phyloP scores from a whole-genome alignment of 2,797 vertebrate species.

The Nannoperca australis region DNA sequence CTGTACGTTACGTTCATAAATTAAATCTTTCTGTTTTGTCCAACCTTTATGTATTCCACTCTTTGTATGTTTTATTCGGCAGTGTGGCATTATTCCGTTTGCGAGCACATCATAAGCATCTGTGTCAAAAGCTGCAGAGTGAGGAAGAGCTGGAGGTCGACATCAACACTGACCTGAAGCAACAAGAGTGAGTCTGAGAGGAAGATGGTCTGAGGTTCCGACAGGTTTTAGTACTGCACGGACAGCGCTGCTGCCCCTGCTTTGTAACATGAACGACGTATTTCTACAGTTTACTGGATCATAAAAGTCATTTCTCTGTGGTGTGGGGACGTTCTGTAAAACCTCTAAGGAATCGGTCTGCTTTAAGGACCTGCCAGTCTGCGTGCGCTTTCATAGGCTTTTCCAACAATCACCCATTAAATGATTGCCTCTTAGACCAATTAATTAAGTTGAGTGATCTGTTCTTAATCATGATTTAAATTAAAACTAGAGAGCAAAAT shows the following conservation, averaged over 20 bases:
- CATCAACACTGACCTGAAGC: slow-evolving; percentile 72
- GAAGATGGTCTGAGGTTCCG: slow-evolving; percentile 38
- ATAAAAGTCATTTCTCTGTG: neutral
- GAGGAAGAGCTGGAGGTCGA: slow-evolving; percentile 83
- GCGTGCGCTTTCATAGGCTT: neutral
- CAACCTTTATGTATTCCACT: neutral
- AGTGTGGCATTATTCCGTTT: slow-evolving; percentile 86
- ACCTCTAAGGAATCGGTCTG: neutral
- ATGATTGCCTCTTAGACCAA: neutral
- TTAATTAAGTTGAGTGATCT: neutral
- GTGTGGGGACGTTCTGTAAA: slow-evolving; percentile 3
- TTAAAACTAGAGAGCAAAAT: neutral
- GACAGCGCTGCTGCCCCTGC: neutral
- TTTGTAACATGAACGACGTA: neutral
- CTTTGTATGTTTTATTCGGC: slow-evolving; percentile 29
- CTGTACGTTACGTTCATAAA: neutral
- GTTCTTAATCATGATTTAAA: neutral
- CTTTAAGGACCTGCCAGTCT: neutral
- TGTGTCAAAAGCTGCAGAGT: slow-evolving; percentile 82
- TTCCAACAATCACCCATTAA: neutral
- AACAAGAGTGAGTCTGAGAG: slow-evolving; percentile 80
- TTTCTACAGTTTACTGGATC: neutral
- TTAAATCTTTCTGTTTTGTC: neutral
- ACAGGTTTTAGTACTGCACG: slow-evolving; percentile 10
- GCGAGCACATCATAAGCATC: slow-evolving; percentile 70